Base-by-base conservation (phyloP, 2,888 invertebrate genomes). In the Choreutis nemorana region DNA sequence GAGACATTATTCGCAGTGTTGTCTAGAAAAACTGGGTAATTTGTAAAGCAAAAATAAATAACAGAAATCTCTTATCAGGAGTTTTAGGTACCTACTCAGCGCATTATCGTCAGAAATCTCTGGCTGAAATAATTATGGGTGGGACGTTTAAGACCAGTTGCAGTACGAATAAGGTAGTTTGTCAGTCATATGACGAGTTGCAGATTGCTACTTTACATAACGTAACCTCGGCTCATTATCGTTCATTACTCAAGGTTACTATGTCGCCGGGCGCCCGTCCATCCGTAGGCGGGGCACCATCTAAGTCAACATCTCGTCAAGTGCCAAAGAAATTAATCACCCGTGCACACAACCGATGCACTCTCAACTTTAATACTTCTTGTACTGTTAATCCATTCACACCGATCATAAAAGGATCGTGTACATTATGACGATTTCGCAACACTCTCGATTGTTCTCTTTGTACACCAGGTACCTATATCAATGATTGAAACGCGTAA, bases 271-370 rank as follows among this genome's bases (percentile, higher is more conserved):
- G 56, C 55, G 55, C n/a, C n/a, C n/a, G n/a, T n/a, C n/a, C 36
- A 40, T 12, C 13, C 35, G 46, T 50, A 45, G 67, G 65, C 65
- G 66, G 64, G 57, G 57, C 62, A 40, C 42, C 49, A 50, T 42
- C 51, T 58, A 57, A 57, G 58, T 62, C 68, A 64, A 63, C 59
- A 65, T 55, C 50, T 51, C 53, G 60, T 42, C 61, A 66, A 65
- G 65, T 65, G 68, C 64, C 56, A 57, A 56, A 53, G 48, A 52
- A 64, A 65, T 66, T 67, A 63, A 71, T 63, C 58, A 64, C 53
- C 55, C n/a, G 50, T 61, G 60, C 59, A 65, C 37, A 50, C 46
- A 45, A 25, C 48, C 42, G 51, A 65, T 72, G 72, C 71, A 71
- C 68, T 71, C 66, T 72, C 73, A 55, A 61, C 73, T 64, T 72